Conservation (phyloP, 2,888 invertebrate genomes). For the Saturnia pavonia region DNA sequence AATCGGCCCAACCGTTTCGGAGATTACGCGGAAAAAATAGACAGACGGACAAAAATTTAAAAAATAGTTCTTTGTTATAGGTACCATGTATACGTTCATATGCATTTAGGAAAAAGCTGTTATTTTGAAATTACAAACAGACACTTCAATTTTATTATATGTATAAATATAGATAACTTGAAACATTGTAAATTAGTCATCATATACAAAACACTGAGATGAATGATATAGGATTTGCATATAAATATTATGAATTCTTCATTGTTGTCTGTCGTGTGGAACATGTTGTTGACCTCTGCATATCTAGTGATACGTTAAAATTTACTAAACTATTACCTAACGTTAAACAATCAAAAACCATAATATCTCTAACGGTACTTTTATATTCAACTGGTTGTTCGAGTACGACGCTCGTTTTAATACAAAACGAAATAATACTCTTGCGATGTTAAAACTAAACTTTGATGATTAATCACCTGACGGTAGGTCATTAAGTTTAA, state of each 20-base stretch:
- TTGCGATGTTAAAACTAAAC: background rate
- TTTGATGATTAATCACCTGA: background rate
- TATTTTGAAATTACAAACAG: no score
- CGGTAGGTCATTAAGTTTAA: background rate
- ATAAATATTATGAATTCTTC: conserved; percentile 15
- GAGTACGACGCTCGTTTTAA: background rate
- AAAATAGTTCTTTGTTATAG: no score
- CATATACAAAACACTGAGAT: conserved; percentile 15
- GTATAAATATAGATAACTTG: no score
- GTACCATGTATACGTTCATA: no score
- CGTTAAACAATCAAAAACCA: background rate
- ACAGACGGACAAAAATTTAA: no score
- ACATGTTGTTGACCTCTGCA: conserved; percentile 14
- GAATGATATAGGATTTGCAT: conserved; percentile 17
- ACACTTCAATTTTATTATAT: no score
- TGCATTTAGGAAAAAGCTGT: no score
- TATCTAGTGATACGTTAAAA: conserved; percentile 3
- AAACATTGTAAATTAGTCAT: conserved; percentile 7
- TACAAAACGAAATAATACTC: background rate
- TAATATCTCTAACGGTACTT: background rate
- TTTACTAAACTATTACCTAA: background rate
- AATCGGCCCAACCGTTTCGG: no score
- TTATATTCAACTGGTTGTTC: background rate
- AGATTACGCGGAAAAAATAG: no score
- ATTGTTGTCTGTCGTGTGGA: conserved; percentile 21